Conservation (phyloP, 2,888 invertebrate genomes). For the Anorthoa munda region DNA sequence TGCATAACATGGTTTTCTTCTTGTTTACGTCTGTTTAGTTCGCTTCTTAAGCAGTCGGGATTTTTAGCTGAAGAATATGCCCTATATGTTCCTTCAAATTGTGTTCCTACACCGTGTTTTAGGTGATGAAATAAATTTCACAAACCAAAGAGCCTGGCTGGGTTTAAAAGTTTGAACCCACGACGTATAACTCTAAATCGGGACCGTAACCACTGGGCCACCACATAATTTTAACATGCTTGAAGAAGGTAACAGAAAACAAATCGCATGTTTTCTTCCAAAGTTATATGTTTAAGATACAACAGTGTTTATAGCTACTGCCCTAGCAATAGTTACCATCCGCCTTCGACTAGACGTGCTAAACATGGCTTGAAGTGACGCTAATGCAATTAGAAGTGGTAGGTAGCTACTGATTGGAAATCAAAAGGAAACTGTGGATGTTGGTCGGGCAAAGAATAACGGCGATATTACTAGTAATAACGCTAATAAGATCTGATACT, state of each 20-base stretch:
- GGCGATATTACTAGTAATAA: background rate
- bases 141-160: no score
- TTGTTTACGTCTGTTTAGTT: no score
- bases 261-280: background rate
- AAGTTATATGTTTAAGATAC: background rate
- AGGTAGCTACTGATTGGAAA: slow-evolving; percentile 33
- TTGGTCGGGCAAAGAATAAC: background rate
- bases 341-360: slow-evolving; percentile 39
- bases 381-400: slow-evolving; percentile 55
- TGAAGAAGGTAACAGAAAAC: background rate
- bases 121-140: no score
- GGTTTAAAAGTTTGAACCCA: no score
- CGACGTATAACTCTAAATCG: no score
- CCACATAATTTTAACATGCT: no score
- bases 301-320: background rate
- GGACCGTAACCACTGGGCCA: no score
- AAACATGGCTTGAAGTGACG: slow-evolving; percentile 46
- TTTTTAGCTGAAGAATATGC: no score
- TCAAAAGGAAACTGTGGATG: slow-evolving; percentile 23
- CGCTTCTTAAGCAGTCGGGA: no score
- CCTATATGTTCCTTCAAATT: no score
- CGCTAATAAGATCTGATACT: slow-evolving; percentile 9
- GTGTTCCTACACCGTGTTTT: no score
- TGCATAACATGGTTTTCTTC: no score
- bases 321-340: slow-evolving; percentile 22